A percentile compares a stretch with the other conserved stretches of the same genome.
phyloP scores from a whole-genome alignment of 1,140 invertebrate species.

The Pachypeltis micranthus region DNA sequence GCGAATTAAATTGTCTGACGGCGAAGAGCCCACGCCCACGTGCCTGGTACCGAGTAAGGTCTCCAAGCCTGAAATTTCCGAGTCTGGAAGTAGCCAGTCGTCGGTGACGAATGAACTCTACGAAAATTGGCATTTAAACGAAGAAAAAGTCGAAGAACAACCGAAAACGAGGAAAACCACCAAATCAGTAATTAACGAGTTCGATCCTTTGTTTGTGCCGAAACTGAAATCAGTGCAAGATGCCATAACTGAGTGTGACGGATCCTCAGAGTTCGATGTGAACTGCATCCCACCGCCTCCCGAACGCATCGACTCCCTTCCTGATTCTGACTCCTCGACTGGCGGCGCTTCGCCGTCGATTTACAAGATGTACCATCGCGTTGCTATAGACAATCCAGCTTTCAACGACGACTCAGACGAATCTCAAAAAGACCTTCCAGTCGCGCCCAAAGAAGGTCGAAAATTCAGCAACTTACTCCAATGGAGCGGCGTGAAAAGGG shows the following conservation, averaged over 20 bases:
- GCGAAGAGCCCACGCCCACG: not conserved
- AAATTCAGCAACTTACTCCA: conserved; percentile 31
- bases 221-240: not conserved
- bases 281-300: conserved; percentile 24
- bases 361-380: conserved; percentile 22
- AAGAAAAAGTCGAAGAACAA: conserved; percentile 9
- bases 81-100: not conserved
- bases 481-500: conserved; percentile 32
- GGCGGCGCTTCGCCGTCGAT: conserved; percentile 6
- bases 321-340: not conserved
- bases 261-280: not conserved
- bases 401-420: not conserved
- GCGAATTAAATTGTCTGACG: not conserved
- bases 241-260: not conserved
- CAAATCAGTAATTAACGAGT: conserved; percentile 29
- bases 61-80: conserved; percentile 21
- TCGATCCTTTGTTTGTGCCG: conserved; percentile 29
- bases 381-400: not conserved
- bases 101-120: conserved; percentile 34
- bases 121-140: conserved; percentile 28
- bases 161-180: not conserved
- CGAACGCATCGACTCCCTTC: conserved; percentile 25
- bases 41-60: not conserved
- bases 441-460: conserved; percentile 30
- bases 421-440: conserved; percentile 17